A percentile compares a stretch with the other conserved stretches of the same genome.
phyloP scores from a whole-genome alignment of 2,888 invertebrate species.

The Drosophila fungiperda region DNA sequence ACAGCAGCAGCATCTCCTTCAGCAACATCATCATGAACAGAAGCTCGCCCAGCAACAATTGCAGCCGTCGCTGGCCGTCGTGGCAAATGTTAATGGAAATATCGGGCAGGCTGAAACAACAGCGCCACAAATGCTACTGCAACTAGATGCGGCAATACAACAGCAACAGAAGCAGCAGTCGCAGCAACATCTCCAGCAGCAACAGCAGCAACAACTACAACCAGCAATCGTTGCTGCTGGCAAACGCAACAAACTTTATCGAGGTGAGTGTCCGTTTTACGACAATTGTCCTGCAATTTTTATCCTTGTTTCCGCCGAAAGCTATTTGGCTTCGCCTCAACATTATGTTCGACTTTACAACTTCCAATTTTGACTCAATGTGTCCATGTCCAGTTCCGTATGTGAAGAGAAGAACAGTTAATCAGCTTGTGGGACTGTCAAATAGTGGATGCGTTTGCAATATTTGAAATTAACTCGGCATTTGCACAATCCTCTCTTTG shows the following conservation, averaged over 20 bases:
- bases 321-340: slow-evolving; percentile 43
- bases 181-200: slow-evolving; percentile 83
- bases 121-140: slow-evolving; percentile 88
- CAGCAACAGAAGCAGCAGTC: slow-evolving; percentile 56
- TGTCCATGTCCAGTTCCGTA: not conserved
- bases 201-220: slow-evolving; percentile 85
- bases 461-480: not conserved
- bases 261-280: slow-evolving; percentile 88
- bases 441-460: not conserved
- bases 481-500: not conserved
- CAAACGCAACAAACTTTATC: slow-evolving; percentile 90
- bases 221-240: slow-evolving; percentile 89
- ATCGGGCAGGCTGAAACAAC: slow-evolving; percentile 61
- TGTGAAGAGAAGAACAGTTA: not conserved
- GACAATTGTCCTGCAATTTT: slow-evolving; percentile 63
- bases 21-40: slow-evolving; percentile 42
- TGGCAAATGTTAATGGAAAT: slow-evolving; percentile 73
- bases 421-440: not conserved
- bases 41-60: slow-evolving; percentile 62
- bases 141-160: slow-evolving; percentile 91
- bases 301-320: slow-evolving; percentile 42
- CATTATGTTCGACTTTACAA: slow-evolving; percentile 32
- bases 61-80: slow-evolving; percentile 48
- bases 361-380: not conserved
- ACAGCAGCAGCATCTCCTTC: slow-evolving; percentile 32